Percentiles rank a stretch among this genome's conserved stretches.
These are phyloP conservation scores for Nestor notabilis DNA, from an alignment of 2,113 vertebrate genomes.

Conservation along the genomic window DNA sequence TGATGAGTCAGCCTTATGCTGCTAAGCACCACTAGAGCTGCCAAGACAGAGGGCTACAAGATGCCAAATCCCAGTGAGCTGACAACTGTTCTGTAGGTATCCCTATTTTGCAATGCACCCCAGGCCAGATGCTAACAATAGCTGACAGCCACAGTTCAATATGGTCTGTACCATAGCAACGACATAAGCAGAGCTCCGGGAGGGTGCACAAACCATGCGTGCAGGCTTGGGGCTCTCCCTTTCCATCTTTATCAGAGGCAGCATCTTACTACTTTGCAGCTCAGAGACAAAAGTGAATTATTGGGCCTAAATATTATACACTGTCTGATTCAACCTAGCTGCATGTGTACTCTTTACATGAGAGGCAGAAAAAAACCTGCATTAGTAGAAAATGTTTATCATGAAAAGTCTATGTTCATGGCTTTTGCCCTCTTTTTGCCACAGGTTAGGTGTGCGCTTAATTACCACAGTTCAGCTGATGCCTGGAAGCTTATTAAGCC, in stretches of 20 bases:
- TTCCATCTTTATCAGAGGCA: neutral
- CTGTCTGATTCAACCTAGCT: neutral
- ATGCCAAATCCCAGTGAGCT: neutral
- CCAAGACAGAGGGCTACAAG: neutral
- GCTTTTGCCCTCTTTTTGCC: neutral
- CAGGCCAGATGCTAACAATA: neutral
- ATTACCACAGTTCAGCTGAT: neutral
- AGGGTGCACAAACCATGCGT: neutral
- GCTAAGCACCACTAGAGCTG: neutral
- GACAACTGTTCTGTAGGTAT: neutral
- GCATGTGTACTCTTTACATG: fast-evolving
- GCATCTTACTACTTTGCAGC: neutral
- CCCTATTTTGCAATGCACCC: neutral
- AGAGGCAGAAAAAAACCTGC: neutral
- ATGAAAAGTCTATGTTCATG: neutral
- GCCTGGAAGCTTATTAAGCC: neutral
- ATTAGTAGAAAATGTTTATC: neutral
- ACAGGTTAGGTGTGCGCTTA: neutral
- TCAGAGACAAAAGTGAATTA: neutral
- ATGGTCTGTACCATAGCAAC: neutral
- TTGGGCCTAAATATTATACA: neutral
- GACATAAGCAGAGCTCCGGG: neutral
- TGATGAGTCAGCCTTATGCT: neutral
- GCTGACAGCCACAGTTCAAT: neutral
- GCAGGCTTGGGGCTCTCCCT: neutral